Conservation (phyloP, 1,140 invertebrate species). For the Nasonia giraulti region DNA sequence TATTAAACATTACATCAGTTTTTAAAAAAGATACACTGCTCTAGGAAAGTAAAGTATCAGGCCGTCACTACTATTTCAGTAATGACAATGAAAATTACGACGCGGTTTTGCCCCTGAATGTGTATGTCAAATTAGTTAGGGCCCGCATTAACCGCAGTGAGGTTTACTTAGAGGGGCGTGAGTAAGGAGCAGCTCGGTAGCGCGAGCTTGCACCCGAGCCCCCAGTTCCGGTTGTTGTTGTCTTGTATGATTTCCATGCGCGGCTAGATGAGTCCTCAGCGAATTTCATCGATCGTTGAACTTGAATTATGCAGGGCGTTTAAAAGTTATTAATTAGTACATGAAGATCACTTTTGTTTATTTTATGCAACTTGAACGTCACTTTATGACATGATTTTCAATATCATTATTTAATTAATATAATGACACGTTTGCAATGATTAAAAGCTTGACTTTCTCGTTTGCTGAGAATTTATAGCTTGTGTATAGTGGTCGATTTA, state of each 20-base stretch:
- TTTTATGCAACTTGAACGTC: not conserved
- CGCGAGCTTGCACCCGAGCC: conserved; percentile 69
- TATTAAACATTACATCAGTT: not conserved
- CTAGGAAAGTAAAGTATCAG: not conserved
- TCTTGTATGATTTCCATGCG: conserved; percentile 75
- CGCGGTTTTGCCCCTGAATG: not conserved
- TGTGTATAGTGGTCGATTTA: not conserved
- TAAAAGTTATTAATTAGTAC: conserved; percentile 50
- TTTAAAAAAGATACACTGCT: not conserved
- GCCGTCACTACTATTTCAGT: not conserved
- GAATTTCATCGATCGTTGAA: conserved; percentile 71
- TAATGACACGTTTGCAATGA: not conserved
- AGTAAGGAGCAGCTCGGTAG: conserved; percentile 70
- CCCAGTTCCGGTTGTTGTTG: conserved; percentile 69
- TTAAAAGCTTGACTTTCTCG: conserved; percentile 13
- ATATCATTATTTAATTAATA: not conserved
- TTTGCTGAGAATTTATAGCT: not conserved
- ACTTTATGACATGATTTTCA: not conserved
- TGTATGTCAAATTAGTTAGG: conserved; percentile 6
- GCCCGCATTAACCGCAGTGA: conserved; percentile 12
- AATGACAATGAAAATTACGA: conserved; percentile 9
- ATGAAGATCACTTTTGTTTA: not conserved
- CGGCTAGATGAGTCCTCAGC: conserved; percentile 73
- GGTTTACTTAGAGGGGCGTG: conserved; percentile 72
- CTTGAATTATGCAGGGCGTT: conserved; percentile 60